phyloP scores from a whole-genome alignment of 2,113 vertebrate genomes.

The Psophia crepitans region DNA sequence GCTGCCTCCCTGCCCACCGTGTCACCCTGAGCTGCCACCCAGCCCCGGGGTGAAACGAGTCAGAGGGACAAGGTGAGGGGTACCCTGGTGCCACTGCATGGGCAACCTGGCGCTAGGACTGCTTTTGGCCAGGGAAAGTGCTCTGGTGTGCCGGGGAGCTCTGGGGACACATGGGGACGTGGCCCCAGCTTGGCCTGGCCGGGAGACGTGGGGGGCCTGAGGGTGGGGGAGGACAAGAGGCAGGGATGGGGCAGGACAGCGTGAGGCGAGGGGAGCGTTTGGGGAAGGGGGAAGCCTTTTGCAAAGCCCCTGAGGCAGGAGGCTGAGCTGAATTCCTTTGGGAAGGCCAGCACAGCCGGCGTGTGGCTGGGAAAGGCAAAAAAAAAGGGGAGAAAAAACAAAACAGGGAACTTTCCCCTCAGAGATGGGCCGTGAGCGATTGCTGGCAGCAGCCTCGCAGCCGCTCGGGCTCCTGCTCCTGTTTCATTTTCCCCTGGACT shows the following conservation, averaged over 20 bases:
- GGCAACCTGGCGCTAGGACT: not conserved
- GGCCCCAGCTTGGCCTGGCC: accelerated
- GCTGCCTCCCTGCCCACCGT: not conserved
- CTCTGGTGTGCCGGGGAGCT: accelerated
- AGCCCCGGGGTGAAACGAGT: accelerated
- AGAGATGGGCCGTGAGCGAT: slow-evolving; percentile 63
- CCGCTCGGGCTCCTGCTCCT: slow-evolving; percentile 53
- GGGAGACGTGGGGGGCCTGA: not conserved
- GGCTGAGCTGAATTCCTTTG: not conserved
- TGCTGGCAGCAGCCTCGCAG: slow-evolving; percentile 84
- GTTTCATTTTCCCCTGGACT: slow-evolving; percentile 68
- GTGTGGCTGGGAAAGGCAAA: not conserved
- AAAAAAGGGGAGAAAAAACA: not conserved
- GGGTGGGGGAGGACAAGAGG: not conserved
- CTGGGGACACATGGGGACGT: accelerated
- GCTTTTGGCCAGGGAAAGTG: not conserved
- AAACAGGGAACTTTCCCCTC: not conserved
- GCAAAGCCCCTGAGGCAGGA: not conserved
- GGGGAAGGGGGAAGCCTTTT: not conserved
- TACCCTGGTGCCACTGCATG: not conserved
- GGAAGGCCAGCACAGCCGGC: not conserved
- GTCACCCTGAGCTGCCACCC: not conserved
- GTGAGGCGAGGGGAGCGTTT: not conserved
- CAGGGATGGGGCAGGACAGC: not conserved
- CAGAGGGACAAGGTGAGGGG: accelerated